These are phyloP conservation scores for Megathymus violae DNA, from an alignment of 1,140 invertebrate genomes.

Conservation along the genomic window DNA sequence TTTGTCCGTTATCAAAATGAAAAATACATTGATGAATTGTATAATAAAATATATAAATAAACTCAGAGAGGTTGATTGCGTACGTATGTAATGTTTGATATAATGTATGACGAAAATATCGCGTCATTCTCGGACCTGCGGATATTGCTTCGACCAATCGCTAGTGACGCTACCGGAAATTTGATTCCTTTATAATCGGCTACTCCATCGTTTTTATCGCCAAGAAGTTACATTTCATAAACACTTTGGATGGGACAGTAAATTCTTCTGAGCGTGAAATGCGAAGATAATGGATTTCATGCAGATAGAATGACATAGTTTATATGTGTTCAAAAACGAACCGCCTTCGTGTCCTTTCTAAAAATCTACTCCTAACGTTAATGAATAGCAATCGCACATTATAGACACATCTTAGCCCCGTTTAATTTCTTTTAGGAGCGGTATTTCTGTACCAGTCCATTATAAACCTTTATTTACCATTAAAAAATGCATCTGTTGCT, in stretches of 20 bases:
- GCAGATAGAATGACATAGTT: neutral
- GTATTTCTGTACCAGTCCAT: too few relatives aligned
- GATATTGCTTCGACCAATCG: neutral
- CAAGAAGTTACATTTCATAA: neutral
- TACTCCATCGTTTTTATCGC: constrained; percentile 4
- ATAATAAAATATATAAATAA: neutral
- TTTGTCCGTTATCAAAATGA: too few relatives aligned
- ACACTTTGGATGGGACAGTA: neutral
- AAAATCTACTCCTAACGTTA: too few relatives aligned
- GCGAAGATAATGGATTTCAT: neutral
- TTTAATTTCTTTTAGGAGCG: too few relatives aligned
- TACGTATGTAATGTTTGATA: neutral
- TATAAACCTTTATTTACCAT: too few relatives aligned
- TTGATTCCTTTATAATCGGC: constrained; percentile 5
- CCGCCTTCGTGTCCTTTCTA: too few relatives aligned
- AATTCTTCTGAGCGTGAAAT: neutral
- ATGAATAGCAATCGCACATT: too few relatives aligned
- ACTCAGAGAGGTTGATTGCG: neutral
- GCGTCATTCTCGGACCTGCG: constrained; percentile 1
- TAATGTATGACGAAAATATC: constrained; percentile 1
- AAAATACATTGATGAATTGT: too few relatives aligned
- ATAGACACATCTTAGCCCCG: too few relatives aligned
- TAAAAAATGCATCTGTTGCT: too few relatives aligned
- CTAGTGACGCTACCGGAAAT: neutral
- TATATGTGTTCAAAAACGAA: too few relatives aligned